Base-by-base conservation (phyloP, 2,888 invertebrate genomes). In the Morinoia aosen region DNA sequence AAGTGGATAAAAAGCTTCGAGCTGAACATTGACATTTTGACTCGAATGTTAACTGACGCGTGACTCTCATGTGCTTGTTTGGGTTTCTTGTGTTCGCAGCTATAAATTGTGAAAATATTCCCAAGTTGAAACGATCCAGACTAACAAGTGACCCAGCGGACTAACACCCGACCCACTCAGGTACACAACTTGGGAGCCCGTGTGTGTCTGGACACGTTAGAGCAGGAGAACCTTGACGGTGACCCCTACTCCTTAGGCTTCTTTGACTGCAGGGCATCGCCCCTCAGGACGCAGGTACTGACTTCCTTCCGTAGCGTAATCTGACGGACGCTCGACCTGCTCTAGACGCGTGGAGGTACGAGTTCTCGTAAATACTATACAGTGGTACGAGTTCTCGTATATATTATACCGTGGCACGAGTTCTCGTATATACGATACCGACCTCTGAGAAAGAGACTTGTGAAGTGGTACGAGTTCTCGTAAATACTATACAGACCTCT, bases 201-300 rank as follows among this genome's bases (percentile, higher is more conserved):
- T 90, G 91, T 97, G 95, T 97, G 97, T 96, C 96, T 97, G 96
- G 97, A 97, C 96, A 97, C 97, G 90, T 95, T 97, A 95, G 97
- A 97, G 96, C 96, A 97, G 40, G 97, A 97, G 95, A 97, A 97
- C 96, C 56, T 96, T 58, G 97, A 97, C 95, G 96, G 96, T 95
- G 95, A 96, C 94, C 97, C 97, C 95, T 97, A 96, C 96, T 95
- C 96, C 91, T 95, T 97, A 88, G 97, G 97, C 48, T 96, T 97
- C 95, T 97, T 97, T 96, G 96, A 95, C 94, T 97, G 97, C 95
- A 93, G 95, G 90, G 95, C 95, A 91, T 95, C 96, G n/a, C 96
- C 96, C 39, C 95, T 96, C 95, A 96, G 96, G 95, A 96, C 97
- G 96, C 96, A 97, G 97, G 97, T 97, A 96, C 96, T 39, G 11